Conservation (phyloP, 2,113 vertebrate genomes). For the Gopherus evgoodei region DNA sequence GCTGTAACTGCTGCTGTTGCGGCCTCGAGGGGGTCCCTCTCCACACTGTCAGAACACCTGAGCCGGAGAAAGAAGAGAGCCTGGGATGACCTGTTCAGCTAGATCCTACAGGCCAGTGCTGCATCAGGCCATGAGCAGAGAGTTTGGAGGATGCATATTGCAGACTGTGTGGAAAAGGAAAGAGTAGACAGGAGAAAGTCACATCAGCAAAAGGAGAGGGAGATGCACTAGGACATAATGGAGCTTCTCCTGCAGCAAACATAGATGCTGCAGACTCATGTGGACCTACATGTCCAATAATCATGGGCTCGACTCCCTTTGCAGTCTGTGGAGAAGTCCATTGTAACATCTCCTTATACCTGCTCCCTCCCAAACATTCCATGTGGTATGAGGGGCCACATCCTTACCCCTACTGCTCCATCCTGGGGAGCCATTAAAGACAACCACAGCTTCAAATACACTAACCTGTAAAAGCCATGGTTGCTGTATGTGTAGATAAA, state of each 20-base stretch:
- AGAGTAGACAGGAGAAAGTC: background rate
- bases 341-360: background rate
- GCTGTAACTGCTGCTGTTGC: background rate
- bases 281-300: background rate
- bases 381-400: background rate
- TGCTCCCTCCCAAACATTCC: background rate
- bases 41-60: background rate
- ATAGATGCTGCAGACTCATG: background rate
- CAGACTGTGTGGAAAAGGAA: background rate
- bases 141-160: background rate
- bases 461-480: background rate
- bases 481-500: background rate
- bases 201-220: background rate
- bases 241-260: background rate
- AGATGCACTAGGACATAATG: background rate
- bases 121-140: background rate
- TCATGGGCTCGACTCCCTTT: background rate
- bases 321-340: background rate
- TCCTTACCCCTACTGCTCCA: background rate
- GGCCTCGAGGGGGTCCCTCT: background rate
- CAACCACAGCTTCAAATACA: background rate
- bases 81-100: background rate
- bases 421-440: background rate
- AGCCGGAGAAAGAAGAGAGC: background rate
- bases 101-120: background rate